Evolutionary conservation across 2,797 vertebrate genomes (phyloP).

Genomic region (Channallabes apus): DNA sequence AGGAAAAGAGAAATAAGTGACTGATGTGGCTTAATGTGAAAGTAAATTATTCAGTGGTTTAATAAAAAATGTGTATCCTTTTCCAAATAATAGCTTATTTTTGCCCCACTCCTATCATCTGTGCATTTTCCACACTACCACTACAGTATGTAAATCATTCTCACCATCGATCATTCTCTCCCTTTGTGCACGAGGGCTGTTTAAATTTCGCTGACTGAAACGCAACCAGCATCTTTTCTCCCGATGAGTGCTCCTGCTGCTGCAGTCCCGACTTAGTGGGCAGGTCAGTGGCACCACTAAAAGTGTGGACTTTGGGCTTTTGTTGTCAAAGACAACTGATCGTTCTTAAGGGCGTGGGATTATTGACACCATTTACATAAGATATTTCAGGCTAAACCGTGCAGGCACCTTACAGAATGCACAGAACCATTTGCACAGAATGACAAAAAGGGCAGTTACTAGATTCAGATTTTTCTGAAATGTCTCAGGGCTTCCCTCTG

Average conservation of each 20-base stretch:
- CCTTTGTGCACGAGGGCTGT: constrained; percentile 1
- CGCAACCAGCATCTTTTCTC: constrained; percentile 21
- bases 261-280: constrained; percentile 20
- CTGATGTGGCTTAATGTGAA: not conserved
- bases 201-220: constrained; percentile 49
- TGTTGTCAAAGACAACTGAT: constrained; percentile 66
- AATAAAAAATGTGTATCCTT: not conserved
- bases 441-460: not conserved
- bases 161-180: not conserved
- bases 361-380: constrained; percentile 66
- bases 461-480: not conserved
- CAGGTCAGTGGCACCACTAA: constrained; percentile 22
- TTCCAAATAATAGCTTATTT: not conserved
- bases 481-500: constrained; percentile 15
- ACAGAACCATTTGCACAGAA: constrained; percentile 8
- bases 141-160: no score
- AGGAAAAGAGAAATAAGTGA: not conserved
- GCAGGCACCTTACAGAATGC: constrained; percentile 26
- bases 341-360: constrained; percentile 73
- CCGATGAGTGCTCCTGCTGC: constrained; percentile 10
- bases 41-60: not conserved
- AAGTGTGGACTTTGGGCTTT: constrained; percentile 52
- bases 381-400: constrained; percentile 49
- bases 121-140: not conserved
- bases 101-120: constrained; percentile 11